Evolutionary conservation across 2,113 vertebrate genomes (phyloP).

Genomic region (Cercopithecus mona): DNA sequence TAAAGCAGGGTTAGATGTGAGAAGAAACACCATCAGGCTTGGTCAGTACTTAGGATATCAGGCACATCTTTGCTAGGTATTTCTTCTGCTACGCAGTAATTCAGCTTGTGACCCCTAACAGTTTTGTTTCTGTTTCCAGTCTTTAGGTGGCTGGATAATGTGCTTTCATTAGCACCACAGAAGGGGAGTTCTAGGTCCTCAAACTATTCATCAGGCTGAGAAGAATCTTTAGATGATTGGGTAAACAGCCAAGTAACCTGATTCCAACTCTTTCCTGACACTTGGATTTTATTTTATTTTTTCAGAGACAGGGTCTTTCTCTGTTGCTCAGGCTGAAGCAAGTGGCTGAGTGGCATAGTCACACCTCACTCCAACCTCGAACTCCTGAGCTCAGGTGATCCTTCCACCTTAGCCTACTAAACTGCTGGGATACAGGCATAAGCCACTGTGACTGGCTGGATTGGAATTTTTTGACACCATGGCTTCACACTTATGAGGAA

Average conservation of each 20-base stretch:
- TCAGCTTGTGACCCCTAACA: background rate
- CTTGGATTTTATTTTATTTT: background rate
- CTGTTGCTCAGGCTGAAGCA: no score
- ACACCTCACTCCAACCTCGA: no score
- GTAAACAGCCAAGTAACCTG: background rate
- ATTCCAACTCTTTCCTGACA: background rate
- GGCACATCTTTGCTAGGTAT: background rate
- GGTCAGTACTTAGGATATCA: background rate
- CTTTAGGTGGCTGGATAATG: background rate
- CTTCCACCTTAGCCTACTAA: no score
- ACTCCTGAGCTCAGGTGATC: no score
- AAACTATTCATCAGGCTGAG: no score
- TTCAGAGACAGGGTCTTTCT: no score
- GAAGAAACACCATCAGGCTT: background rate
- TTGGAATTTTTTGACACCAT: background rate
- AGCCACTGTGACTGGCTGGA: no score
- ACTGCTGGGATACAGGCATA: no score
- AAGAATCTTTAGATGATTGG: background rate
- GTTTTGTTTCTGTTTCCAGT: background rate
- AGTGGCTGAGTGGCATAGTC: no score
- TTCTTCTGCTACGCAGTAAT: background rate
- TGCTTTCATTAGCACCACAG: background rate
- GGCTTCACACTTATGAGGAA: background rate
- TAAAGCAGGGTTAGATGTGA: background rate
- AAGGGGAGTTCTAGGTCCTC: no score